phyloP scores from a whole-genome alignment of 2,888 invertebrate species.

The Myopa testacea region DNA sequence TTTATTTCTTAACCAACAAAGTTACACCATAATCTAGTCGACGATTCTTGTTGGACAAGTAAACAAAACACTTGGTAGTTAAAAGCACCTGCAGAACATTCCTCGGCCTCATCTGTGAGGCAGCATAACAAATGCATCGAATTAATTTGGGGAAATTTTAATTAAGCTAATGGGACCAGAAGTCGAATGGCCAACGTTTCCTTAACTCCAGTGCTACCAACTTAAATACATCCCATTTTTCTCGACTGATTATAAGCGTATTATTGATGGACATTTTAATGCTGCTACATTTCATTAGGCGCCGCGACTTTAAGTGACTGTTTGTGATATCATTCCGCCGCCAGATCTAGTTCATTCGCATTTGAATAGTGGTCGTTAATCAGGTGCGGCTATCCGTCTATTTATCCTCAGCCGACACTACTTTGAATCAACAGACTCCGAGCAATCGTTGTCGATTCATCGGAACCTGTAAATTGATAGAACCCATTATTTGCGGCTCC shows the following conservation, averaged over 20 bases:
- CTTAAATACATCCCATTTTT: slow-evolving; percentile 14
- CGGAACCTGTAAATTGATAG: slow-evolving; percentile 56
- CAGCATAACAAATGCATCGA: slow-evolving; percentile 22
- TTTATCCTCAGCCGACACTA: background rate
- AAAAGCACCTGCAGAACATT: background rate
- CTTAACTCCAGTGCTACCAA: background rate
- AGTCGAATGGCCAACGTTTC: slow-evolving; percentile 53
- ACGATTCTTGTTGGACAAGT: background rate
- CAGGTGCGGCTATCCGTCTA: background rate
- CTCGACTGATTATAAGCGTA: slow-evolving; percentile 26
- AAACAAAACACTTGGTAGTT: background rate
- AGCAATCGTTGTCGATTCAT: background rate
- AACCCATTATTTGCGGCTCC: slow-evolving; percentile 56
- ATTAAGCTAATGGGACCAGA: slow-evolving; percentile 55
- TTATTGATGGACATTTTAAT: background rate
- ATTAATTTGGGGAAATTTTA: slow-evolving; percentile 46
- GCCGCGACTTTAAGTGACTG: slow-evolving; percentile 23
- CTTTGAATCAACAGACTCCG: background rate
- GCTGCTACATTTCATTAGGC: background rate
- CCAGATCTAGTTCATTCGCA: slow-evolving; percentile 40
- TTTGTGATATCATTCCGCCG: slow-evolving; percentile 32
- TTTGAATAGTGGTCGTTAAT: slow-evolving; percentile 25
- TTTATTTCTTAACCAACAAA: no score
- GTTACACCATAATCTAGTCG: background rate
- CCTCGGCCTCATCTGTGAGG: background rate